A percentile compares a stretch with the other conserved stretches of the same genome.
Evolutionary conservation across 2,888 invertebrate species (phyloP).

Genomic region (Acanthosepion pharaonis): DNA sequence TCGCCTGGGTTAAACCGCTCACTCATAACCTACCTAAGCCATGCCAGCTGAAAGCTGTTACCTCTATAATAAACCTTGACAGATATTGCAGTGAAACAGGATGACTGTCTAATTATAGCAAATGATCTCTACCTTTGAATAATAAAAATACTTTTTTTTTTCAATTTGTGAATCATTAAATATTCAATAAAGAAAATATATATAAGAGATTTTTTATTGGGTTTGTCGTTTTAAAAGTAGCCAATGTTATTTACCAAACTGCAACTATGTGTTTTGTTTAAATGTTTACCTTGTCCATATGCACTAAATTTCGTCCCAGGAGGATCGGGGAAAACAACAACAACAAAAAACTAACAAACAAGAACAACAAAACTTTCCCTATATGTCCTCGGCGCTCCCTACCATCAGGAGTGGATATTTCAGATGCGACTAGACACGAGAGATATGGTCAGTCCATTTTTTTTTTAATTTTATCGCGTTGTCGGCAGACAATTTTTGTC

Average conservation of each 20-base stretch:
- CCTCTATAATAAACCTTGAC: no score
- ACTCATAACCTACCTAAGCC: no score
- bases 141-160: no score
- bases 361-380: neutral
- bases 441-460: neutral
- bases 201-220: neutral
- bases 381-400: neutral
- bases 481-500: neutral
- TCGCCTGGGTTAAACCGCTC: no score
- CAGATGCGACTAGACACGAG: neutral
- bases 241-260: constrained; percentile 17
- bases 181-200: neutral
- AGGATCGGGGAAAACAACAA: neutral
- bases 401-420: neutral
- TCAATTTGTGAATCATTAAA: neutral
- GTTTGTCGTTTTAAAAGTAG: neutral
- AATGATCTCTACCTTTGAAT: no score
- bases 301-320: neutral
- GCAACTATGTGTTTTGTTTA: neutral
- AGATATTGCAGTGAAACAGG: no score
- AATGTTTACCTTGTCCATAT: neutral
- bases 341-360: neutral
- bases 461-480: neutral
- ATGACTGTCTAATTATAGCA: no score
- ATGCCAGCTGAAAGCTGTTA: no score